Percentiles rank a stretch among this genome's conserved stretches.
phyloP scores from a whole-genome alignment of 2,113 vertebrate species.

The Heterochromis multidens region DNA sequence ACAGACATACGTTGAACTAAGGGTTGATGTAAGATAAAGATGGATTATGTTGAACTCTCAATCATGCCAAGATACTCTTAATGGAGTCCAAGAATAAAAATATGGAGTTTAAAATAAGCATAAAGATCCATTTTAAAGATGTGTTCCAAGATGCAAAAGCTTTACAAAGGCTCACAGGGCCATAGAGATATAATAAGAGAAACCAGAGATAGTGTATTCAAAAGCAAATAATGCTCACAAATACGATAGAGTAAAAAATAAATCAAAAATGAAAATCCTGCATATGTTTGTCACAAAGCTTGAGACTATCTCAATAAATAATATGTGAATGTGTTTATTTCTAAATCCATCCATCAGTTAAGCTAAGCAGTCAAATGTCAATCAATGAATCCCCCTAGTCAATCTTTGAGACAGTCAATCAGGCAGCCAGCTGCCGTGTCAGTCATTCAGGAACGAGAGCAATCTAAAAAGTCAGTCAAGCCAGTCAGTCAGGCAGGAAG shows the following conservation, averaged over 20 bases:
- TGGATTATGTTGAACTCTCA: background rate
- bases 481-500: background rate
- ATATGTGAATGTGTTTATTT: background rate
- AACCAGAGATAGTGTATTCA: background rate
- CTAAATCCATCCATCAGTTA: conserved; percentile 1
- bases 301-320: background rate
- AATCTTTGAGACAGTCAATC: conserved; percentile 25
- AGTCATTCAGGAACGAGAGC: conserved; percentile 7
- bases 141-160: background rate
- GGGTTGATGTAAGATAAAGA: background rate
- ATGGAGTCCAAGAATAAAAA: background rate
- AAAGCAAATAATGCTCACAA: background rate
- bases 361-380: conserved; percentile 17
- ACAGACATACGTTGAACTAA: background rate
- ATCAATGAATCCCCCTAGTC: conserved; percentile 3
- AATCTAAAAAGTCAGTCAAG: conserved; percentile 5
- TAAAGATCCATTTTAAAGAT: background rate
- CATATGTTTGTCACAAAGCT: background rate
- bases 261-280: background rate
- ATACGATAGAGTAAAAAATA: background rate
- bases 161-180: background rate
- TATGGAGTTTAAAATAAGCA: background rate
- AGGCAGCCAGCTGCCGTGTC: conserved; percentile 13
- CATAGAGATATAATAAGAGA: background rate
- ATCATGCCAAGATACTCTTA: background rate